A percentile compares a stretch with the other conserved stretches of the same genome.
These are phyloP conservation scores for Osmerus eperlanus DNA, from an alignment of 2,113 vertebrate species.

Conservation along the genomic window DNA sequence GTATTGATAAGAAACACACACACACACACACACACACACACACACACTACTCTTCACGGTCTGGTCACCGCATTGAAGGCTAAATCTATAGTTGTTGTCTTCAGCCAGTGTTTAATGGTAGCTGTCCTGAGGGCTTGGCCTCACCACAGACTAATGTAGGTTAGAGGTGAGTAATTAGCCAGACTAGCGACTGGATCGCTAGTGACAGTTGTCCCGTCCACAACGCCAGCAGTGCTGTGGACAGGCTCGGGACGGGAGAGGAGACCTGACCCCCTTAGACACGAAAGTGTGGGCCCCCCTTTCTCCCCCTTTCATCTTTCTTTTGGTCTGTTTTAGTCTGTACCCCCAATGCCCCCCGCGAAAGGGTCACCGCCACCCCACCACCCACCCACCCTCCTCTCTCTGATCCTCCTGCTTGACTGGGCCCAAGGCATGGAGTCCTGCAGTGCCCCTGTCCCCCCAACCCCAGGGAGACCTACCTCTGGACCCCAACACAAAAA, in stretches of 20 bases:
- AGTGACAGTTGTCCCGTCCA: background rate
- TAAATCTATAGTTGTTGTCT: background rate
- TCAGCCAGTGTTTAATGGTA: background rate
- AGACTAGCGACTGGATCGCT: background rate
- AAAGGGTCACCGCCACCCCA: background rate
- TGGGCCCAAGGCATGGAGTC: conserved; percentile 1
- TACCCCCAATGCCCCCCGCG: background rate
- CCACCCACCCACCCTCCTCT: background rate
- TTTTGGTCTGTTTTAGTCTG: background rate
- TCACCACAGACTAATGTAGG: too few species aligned
- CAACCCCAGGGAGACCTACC: background rate
- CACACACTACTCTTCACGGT: too few species aligned
- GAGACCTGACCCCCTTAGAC: background rate
- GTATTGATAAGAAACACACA: background rate
- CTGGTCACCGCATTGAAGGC: conserved; percentile 1
- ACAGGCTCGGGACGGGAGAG: background rate
- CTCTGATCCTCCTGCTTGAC: conserved; percentile 3
- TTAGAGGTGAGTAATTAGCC: too few species aligned
- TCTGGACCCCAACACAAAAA: background rate
- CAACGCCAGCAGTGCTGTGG: background rate
- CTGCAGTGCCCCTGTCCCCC: background rate
- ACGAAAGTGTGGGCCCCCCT: background rate
- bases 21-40: background rate
- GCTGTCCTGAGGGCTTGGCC: too few species aligned
- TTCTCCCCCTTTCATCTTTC: background rate